A percentile compares a stretch with the other conserved stretches of the same genome.
Evolutionary conservation across 1,140 invertebrate species (phyloP).

Genomic region (Paraescarpia echinospica): DNA sequence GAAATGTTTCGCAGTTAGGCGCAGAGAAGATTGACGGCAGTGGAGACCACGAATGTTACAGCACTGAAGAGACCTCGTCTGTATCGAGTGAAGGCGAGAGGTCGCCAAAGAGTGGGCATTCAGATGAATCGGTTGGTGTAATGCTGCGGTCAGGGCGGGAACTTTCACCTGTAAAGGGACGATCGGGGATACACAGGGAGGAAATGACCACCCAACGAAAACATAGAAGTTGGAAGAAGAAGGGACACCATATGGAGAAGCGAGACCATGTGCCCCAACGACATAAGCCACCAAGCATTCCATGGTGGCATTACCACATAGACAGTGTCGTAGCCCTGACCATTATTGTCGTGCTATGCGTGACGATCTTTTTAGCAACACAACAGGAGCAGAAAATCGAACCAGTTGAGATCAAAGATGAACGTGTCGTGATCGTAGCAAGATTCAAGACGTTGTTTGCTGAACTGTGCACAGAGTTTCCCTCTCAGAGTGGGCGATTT

Average conservation of each 20-base stretch:
- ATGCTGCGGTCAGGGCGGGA: neutral
- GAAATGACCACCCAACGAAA: neutral
- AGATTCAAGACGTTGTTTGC: neutral
- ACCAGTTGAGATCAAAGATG: neutral
- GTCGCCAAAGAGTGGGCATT: neutral
- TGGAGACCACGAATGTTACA: neutral
- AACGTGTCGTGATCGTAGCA: neutral
- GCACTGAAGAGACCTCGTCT: neutral
- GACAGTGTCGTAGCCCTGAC: neutral
- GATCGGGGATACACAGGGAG: neutral
- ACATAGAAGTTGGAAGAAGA: too few species aligned
- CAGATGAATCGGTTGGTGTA: too few species aligned
- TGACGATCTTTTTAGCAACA: neutral
- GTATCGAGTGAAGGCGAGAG: neutral
- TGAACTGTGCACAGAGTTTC: neutral
- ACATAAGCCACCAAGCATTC: too few species aligned
- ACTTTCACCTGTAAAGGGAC: neutral
- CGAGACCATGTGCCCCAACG: neutral
- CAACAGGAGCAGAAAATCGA: neutral
- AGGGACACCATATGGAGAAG: neutral
- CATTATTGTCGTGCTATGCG: neutral
- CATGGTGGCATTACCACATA: neutral
- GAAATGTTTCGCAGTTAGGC: too few species aligned
- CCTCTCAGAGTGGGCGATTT: neutral
- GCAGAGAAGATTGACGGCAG: neutral